Percentiles rank a stretch among this genome's conserved stretches.
Evolutionary conservation across 2,113 vertebrate genomes (phyloP).

Genomic region (Oncorhynchus masou): DNA sequence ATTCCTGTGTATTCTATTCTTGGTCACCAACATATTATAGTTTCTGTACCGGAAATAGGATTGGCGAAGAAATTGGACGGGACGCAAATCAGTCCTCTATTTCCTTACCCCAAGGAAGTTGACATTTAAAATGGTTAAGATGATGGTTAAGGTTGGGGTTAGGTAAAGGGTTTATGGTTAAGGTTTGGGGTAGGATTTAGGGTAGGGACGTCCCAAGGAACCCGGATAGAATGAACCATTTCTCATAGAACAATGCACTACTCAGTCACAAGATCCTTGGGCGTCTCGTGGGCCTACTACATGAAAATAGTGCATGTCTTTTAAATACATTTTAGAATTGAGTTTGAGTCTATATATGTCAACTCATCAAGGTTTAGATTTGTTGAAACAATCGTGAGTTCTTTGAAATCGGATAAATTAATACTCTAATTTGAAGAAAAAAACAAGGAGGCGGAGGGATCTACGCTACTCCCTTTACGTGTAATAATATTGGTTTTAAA

Average conservation of each 20-base stretch:
- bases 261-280: constrained; percentile 71
- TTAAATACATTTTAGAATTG: background rate
- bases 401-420: too few species aligned
- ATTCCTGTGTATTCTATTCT: background rate
- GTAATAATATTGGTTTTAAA: constrained; percentile 88
- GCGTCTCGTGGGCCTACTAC: constrained; percentile 73
- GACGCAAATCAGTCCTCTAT: background rate
- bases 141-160: too few species aligned
- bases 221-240: too few species aligned
- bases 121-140: too few species aligned
- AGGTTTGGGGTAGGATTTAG: too few species aligned
- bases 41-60: too few species aligned
- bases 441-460: constrained; percentile 80
- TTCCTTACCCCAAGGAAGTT: too few species aligned
- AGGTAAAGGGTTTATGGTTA: too few species aligned
- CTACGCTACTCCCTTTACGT: constrained; percentile 51
- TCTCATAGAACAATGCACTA: background rate
- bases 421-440: too few species aligned
- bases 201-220: too few species aligned
- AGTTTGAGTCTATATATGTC: background rate
- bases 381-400: too few species aligned
- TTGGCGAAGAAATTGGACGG: background rate
- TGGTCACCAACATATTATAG: background rate
- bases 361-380: background rate
- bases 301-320: constrained; percentile 69